Evolutionary conservation across 2,113 vertebrate species (phyloP).

Genomic region (Cygnus buccinator): DNA sequence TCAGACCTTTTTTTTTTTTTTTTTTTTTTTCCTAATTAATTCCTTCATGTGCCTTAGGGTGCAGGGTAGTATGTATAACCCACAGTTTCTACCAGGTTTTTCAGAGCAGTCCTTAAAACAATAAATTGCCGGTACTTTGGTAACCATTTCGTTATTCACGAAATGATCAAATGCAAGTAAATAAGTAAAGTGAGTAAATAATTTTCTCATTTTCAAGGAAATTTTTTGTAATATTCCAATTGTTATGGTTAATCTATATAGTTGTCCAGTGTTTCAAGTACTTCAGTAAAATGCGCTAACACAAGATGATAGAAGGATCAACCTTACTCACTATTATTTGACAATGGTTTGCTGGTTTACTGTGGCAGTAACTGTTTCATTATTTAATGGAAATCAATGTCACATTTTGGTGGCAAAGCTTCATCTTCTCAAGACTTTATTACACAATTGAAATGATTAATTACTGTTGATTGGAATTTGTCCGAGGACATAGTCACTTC

Average conservation of each 20-base stretch:
- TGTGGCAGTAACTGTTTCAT: constrained; percentile 38
- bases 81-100: not conserved
- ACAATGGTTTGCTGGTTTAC: constrained; percentile 39
- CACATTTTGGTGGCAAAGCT: not conserved
- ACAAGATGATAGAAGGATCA: not conserved
- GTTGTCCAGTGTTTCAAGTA: not conserved
- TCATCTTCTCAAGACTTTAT: constrained; percentile 44
- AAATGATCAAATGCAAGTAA: not conserved
- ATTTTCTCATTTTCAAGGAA: not conserved
- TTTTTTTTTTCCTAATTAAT: not conserved
- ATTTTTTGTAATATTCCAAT: not conserved
- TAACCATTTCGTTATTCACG: not conserved
- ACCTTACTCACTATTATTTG: constrained; percentile 23
- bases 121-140: not conserved
- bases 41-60: not conserved
- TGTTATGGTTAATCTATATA: not conserved
- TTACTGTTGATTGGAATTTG: constrained; percentile 46
- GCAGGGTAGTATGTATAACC: not conserved
- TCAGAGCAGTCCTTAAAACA: not conserved
- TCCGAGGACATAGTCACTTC: constrained; percentile 12
- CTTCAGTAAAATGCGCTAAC: not conserved
- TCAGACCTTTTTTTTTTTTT: not conserved
- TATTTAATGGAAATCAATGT: constrained; percentile 55
- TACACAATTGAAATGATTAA: constrained; percentile 45
- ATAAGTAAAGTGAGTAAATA: not conserved